phyloP scores from a whole-genome alignment of 2,888 invertebrate species.

The Aleiodes leptofemur region DNA sequence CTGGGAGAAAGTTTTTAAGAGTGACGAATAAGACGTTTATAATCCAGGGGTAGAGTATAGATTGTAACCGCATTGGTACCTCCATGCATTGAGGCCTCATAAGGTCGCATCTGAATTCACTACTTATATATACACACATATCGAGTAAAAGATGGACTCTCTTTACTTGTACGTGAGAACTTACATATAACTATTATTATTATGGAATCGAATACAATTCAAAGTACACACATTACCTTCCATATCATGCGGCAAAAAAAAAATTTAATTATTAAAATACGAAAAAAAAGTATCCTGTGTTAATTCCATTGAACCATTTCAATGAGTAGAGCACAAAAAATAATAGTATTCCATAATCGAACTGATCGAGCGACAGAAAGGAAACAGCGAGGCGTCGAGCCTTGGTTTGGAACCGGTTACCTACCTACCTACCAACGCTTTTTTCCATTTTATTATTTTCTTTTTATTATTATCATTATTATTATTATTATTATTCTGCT shows the following conservation, averaged over 20 bases:
- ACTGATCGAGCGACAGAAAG: conserved; percentile 45
- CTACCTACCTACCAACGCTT: conserved; percentile 48
- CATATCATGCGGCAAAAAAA: conserved; percentile 15
- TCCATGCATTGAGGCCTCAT: conserved; percentile 51
- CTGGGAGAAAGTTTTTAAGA: conserved; percentile 55
- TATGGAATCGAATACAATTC: no score
- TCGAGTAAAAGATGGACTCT: no score
- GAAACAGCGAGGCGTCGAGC: conserved; percentile 52
- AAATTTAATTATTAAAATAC: not conserved
- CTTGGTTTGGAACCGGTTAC: conserved; percentile 52
- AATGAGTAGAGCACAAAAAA: conserved; percentile 19
- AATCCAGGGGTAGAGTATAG: conserved; percentile 33
- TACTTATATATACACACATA: not conserved
- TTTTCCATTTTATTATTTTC: conserved; percentile 27
- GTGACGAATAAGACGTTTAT: conserved; percentile 15
- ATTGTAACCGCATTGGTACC: conserved; percentile 42
- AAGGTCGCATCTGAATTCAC: not conserved
- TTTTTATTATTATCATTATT: not conserved
- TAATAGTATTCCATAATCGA: conserved; percentile 42
- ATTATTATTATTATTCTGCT: conserved; percentile 28
- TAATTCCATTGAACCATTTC: not conserved
- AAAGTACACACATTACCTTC: not conserved
- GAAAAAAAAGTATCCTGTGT: not conserved
- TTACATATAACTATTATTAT: no score
- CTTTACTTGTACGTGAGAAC: no score